phyloP scores from a whole-genome alignment of 2,797 vertebrate genomes.

The Choloepus didactylus region DNA sequence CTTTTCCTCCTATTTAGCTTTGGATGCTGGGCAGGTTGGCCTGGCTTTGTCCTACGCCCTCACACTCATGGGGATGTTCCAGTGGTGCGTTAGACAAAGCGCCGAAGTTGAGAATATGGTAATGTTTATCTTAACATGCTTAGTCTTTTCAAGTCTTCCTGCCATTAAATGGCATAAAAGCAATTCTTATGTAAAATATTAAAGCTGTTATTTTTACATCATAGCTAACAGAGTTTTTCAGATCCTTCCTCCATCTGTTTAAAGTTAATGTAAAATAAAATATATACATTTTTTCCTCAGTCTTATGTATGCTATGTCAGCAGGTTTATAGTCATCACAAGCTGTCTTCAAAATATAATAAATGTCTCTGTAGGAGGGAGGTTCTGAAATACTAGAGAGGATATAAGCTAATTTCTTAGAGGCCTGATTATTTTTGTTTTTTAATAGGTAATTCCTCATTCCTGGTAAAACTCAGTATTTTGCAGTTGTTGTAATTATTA shows the following conservation, averaged over 20 bases:
- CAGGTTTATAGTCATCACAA: constrained; percentile 78
- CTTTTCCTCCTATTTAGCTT: constrained; percentile 77
- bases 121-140: constrained; percentile 83
- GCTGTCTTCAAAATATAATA: constrained; percentile 72
- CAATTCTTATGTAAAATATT: constrained; percentile 79
- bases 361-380: constrained; percentile 75
- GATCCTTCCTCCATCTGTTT: constrained; percentile 71
- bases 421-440: constrained; percentile 74
- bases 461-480: constrained; percentile 60
- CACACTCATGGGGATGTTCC: constrained; percentile 96
- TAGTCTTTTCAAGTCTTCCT: constrained; percentile 63
- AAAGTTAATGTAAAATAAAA: constrained; percentile 78
- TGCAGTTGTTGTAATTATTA: constrained; percentile 58
- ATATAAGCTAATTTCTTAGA: constrained; percentile 71
- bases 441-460: constrained; percentile 65
- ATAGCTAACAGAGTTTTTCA: constrained; percentile 53
- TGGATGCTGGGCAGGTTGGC: constrained; percentile 95
- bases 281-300: constrained; percentile 74
- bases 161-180: constrained; percentile 70
- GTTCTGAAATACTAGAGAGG: constrained; percentile 76
- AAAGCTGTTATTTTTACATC: constrained; percentile 79
- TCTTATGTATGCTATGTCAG: constrained; percentile 78
- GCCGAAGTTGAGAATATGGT: constrained; percentile 98
- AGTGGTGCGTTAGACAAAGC: constrained; percentile 98
- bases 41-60: constrained; percentile 94